Evolutionary conservation across 23 tunicate species (phyloP).

Genomic region (Oikopleura dioica): DNA sequence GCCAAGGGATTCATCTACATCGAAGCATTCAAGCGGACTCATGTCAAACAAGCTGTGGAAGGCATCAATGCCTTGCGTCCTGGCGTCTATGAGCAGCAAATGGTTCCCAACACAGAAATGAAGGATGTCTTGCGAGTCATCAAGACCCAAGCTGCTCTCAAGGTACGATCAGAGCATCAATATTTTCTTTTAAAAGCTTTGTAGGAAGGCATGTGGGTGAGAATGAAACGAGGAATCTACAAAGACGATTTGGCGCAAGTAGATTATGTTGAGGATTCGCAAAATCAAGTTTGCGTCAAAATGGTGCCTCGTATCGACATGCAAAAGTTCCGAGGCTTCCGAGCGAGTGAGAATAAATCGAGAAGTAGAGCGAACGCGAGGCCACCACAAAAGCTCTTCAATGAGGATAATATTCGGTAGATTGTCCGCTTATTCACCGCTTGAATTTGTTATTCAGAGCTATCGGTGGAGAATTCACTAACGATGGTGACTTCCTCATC

Average conservation of each 20-base stretch:
- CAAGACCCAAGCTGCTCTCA: conserved; percentile 37
- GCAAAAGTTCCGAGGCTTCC: conserved; percentile 27
- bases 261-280: conserved; percentile 57
- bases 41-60: conserved; percentile 89
- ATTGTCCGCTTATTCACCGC: background rate
- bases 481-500: conserved; percentile 47
- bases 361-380: conserved; percentile 24
- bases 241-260: conserved; percentile 26
- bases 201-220: conserved; percentile 80
- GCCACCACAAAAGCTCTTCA: conserved; percentile 75
- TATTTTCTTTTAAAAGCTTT: too few relatives aligned
- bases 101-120: conserved; percentile 98
- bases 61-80: conserved; percentile 56
- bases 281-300: conserved; percentile 62
- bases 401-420: conserved; percentile 54
- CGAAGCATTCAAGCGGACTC: conserved; percentile 86
- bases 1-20: conserved; percentile 80
- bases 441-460: conserved; percentile 9
- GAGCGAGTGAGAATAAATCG: conserved; percentile 27
- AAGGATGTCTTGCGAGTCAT: conserved; percentile 78
- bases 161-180: too few relatives aligned
- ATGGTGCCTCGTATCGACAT: conserved; percentile 67
- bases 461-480: conserved; percentile 31
- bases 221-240: conserved; percentile 69
- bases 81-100: conserved; percentile 71